Evolutionary conservation across 1,140 invertebrate genomes (phyloP).

Genomic region (Atopsyche davidsoni): DNA sequence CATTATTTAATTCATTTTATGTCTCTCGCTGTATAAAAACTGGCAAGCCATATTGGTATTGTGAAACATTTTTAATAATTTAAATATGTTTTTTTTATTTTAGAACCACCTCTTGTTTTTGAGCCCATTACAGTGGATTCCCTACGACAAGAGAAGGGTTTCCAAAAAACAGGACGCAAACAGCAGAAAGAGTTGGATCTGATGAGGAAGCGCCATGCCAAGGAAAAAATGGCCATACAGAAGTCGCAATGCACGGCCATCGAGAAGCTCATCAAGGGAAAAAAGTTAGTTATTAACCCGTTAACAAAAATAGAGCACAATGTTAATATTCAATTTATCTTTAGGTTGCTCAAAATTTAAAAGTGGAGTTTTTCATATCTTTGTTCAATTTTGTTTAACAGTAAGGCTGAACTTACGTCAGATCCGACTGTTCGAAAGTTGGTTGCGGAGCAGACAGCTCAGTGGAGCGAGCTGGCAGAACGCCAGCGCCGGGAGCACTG

Average conservation of each 20-base stretch:
- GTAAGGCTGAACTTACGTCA: constrained; percentile 72
- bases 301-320: not conserved
- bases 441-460: constrained; percentile 83
- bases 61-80: constrained; percentile 6
- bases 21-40: no score
- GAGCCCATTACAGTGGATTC: constrained; percentile 89
- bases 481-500: constrained; percentile 89
- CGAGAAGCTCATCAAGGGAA: constrained; percentile 91
- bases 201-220: constrained; percentile 87
- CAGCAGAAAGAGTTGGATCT: constrained; percentile 93
- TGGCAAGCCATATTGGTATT: no score
- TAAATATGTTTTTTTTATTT: constrained; percentile 18
- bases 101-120: constrained; percentile 68
- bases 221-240: constrained; percentile 86
- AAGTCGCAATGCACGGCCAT: constrained; percentile 92
- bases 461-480: constrained; percentile 89
- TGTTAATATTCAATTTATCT: no score
- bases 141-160: constrained; percentile 87
- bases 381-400: no score
- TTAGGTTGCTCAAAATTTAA: no score
- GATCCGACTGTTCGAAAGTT: constrained; percentile 74
- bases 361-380: no score
- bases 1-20: no score
- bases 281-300: constrained; percentile 82
- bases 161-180: constrained; percentile 90